Percentiles rank a stretch among this genome's conserved stretches.
These are phyloP conservation scores for Achlya flavicornis DNA, from an alignment of 2,888 invertebrate species.

Conservation along the genomic window DNA sequence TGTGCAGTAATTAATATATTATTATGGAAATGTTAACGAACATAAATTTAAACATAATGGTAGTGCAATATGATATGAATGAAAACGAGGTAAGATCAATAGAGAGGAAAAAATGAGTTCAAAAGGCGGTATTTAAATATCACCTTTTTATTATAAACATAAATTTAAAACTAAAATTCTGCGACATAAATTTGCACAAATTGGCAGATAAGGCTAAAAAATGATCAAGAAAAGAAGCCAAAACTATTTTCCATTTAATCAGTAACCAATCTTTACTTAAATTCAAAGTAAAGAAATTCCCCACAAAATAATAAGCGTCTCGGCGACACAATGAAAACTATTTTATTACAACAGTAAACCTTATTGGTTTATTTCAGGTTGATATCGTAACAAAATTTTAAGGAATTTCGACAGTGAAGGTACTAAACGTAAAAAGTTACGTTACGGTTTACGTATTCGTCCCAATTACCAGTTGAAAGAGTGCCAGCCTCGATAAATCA, in stretches of 20 bases:
- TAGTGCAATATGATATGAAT: background rate
- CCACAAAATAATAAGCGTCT: background rate
- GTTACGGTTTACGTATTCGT: conserved; percentile 38
- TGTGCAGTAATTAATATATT: background rate
- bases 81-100: too few species aligned
- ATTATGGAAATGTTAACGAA: background rate
- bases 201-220: too few species aligned
- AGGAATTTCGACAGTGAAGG: conserved; percentile 36
- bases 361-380: conserved; percentile 4
- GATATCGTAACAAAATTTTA: conserved; percentile 21
- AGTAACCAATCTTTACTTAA: background rate
- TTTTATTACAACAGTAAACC: conserved; percentile 3
- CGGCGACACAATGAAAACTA: background rate
- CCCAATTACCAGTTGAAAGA: conserved; percentile 74
- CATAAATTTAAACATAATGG: background rate
- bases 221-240: background rate
- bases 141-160: too few species aligned
- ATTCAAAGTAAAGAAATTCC: background rate
- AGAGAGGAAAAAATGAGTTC: background rate
- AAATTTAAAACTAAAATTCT: too few species aligned
- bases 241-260: background rate
- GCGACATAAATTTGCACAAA: too few species aligned
- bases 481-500: conserved; percentile 73
- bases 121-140: too few species aligned
- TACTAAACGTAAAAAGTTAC: conserved; percentile 52